Conservation (phyloP, 2,113 vertebrate species). For the Rhinopomastus cyanomelas region DNA sequence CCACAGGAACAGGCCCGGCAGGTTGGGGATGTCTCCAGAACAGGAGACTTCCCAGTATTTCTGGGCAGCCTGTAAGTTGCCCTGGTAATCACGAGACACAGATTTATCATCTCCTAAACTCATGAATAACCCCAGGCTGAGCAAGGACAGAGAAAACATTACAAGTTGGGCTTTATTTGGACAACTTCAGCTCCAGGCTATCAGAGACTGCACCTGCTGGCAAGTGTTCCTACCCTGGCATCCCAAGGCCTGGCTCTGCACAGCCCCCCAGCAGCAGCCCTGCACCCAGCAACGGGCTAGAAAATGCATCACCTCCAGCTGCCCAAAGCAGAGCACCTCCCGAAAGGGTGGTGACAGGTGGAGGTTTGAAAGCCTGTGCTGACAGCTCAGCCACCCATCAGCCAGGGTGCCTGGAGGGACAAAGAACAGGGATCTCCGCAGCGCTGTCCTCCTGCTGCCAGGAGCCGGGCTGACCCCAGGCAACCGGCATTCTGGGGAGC, state of each 20-base stretch:
- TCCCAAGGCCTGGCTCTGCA: rapidly evolving
- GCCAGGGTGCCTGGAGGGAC: background rate
- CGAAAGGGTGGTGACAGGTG: background rate
- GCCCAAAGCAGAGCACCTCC: rapidly evolving
- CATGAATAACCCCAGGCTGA: background rate
- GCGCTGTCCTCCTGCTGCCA: background rate
- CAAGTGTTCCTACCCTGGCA: background rate
- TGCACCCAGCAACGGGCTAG: background rate
- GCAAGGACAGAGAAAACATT: background rate
- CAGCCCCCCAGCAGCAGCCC: background rate
- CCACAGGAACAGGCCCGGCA: background rate
- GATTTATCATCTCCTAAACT: background rate
- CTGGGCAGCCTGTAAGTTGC: too few species aligned
- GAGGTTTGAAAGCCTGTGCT: rapidly evolving
- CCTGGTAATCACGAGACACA: background rate
- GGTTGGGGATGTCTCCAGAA: too few species aligned
- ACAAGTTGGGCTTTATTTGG: background rate
- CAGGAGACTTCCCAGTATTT: too few species aligned
- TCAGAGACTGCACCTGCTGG: background rate
- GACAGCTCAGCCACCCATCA: background rate
- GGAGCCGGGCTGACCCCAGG: background rate
- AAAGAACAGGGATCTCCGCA: background rate
- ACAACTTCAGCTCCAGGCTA: background rate
- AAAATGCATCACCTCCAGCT: too few species aligned
- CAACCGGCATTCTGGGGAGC: rapidly evolving